These are phyloP conservation scores for Enteromius fasciolatus DNA, from an alignment of 2,797 vertebrate species.

Conservation along the genomic window DNA sequence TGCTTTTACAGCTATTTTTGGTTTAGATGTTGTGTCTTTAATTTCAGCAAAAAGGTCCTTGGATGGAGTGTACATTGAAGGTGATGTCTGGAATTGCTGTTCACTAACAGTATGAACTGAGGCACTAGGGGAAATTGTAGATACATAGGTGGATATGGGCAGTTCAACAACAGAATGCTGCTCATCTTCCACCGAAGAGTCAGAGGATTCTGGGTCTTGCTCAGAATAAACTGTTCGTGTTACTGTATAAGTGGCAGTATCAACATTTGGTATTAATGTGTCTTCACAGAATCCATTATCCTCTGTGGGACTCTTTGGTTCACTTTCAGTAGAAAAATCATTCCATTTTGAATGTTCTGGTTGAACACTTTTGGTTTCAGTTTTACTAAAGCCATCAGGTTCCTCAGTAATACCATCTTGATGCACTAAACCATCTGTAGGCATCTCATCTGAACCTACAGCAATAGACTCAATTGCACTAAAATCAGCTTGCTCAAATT, in stretches of 20 bases:
- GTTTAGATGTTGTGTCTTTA: constrained; percentile 73
- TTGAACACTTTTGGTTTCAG: constrained; percentile 19
- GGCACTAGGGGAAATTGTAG: constrained; percentile 24
- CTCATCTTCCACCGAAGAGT: constrained; percentile 87
- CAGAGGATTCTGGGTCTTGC: constrained; percentile 80
- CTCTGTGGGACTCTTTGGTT: constrained; percentile 65
- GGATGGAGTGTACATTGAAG: constrained; percentile 52
- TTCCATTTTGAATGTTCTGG: constrained; percentile 24
- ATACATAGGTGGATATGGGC: constrained; percentile 74
- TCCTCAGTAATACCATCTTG: constrained; percentile 11
- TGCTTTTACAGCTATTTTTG: constrained; percentile 80
- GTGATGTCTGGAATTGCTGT: constrained; percentile 55
- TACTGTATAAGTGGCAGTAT: constrained; percentile 74
- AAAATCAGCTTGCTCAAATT: constrained; percentile 38
- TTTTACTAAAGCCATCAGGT: constrained; percentile 41
- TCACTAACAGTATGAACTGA: constrained; percentile 33
- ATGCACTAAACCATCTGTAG: not conserved
- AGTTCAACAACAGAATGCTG: constrained; percentile 86
- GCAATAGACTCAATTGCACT: not conserved
- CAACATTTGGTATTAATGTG: constrained; percentile 74
- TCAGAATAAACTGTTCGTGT: constrained; percentile 72
- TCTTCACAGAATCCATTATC: constrained; percentile 75
- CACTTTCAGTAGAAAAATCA: constrained; percentile 51
- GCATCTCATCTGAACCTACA: constrained; percentile 14
- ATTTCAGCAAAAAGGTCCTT: constrained; percentile 65